Conservation (phyloP, 1,140 invertebrate genomes). For the Limonius californicus region DNA sequence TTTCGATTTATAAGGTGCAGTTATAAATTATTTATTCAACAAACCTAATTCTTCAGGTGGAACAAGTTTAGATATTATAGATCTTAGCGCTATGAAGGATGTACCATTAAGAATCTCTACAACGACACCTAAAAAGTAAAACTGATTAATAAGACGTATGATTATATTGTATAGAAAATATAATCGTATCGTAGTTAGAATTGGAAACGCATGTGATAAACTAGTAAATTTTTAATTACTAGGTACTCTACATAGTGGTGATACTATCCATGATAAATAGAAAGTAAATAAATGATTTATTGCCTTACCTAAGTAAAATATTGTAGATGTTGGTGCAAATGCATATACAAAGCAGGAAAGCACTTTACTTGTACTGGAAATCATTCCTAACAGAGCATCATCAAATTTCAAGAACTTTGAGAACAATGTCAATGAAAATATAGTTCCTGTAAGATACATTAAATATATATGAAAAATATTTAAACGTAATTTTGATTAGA, state of each 20-base stretch:
- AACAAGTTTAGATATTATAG: constrained; percentile 69
- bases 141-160: no score
- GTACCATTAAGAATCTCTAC: constrained; percentile 70
- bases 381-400: constrained; percentile 71
- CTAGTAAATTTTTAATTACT: no score
- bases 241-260: no score
- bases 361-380: constrained; percentile 73
- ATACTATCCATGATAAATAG: no score
- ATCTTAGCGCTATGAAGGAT: constrained; percentile 68
- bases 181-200: no score
- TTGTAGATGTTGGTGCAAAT: constrained; percentile 66
- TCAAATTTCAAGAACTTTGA: constrained; percentile 72
- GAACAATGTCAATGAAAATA: constrained; percentile 70
- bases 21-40: no score
- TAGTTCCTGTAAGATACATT: constrained; percentile 57
- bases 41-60: constrained; percentile 60
- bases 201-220: no score
- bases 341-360: constrained; percentile 72
- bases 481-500: no score
- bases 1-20: no score
- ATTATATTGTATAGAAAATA: no score
- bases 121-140: constrained; percentile 58
- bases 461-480: no score
- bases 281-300: no score
- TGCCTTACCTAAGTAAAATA: constrained; percentile 70